Conservation (phyloP, 1,140 invertebrate species). For the Pseudomyrmex sp. region DNA sequence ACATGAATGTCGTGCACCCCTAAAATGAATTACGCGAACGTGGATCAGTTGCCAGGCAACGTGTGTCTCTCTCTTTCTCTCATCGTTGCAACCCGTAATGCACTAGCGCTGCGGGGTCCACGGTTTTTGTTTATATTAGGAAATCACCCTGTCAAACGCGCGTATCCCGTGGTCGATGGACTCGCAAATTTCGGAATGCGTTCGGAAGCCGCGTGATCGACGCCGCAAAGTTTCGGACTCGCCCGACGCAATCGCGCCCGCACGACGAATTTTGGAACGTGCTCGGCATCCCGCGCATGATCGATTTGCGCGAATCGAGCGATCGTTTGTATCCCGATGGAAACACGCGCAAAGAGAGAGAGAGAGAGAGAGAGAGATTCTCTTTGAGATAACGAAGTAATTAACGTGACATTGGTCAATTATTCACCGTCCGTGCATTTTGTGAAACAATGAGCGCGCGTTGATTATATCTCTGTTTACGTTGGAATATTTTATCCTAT, state of each 20-base stretch:
- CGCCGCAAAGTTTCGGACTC: conserved; percentile 28
- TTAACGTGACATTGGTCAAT: conserved; percentile 34
- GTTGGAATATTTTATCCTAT: background rate
- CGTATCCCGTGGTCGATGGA: conserved; percentile 2
- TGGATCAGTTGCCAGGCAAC: conserved; percentile 75
- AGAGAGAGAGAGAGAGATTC: background rate
- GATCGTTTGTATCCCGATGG: conserved; percentile 4
- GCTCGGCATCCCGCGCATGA: background rate
- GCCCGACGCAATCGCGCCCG: background rate
- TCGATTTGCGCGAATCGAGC: conserved; percentile 37
- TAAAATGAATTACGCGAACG: conserved; percentile 76
- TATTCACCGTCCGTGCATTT: conserved; percentile 13
- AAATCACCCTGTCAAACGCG: conserved; percentile 66
- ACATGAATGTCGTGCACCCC: conserved; percentile 55
- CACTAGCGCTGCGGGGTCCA: conserved; percentile 51
- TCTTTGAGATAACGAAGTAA: conserved; percentile 22
- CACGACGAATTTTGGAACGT: background rate
- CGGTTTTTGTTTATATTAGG: conserved; percentile 71
- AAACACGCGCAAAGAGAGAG: background rate
- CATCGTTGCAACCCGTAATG: conserved; percentile 58
- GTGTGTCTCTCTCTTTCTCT: conserved; percentile 44
- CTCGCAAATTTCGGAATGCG: conserved; percentile 59
- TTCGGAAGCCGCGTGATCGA: conserved; percentile 22
- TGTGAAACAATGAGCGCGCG: background rate
- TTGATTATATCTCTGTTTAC: background rate